Percentiles rank a stretch among this genome's conserved stretches.
phyloP scores from a whole-genome alignment of 35 echinoderm and acorn worm genomes.

The Amphiura filiformis region DNA sequence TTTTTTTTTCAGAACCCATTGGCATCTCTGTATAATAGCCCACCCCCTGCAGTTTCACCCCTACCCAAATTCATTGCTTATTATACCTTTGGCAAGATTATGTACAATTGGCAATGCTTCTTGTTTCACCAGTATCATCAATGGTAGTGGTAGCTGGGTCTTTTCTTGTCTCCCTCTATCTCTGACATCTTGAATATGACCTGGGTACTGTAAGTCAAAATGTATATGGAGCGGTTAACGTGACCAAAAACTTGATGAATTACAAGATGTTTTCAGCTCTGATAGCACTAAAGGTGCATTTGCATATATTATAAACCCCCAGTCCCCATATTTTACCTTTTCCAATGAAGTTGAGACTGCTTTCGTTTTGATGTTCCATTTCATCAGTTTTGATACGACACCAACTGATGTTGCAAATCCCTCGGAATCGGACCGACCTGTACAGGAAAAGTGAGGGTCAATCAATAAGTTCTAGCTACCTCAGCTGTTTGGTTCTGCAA shows the following conservation, averaged over 20 bases:
- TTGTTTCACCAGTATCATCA: slow-evolving; percentile 28
- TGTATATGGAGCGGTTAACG: background rate
- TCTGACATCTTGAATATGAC: slow-evolving; percentile 58
- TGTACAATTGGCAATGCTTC: slow-evolving; percentile 78
- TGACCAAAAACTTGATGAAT: background rate
- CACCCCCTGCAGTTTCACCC: too few species aligned
- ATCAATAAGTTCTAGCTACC: too few species aligned
- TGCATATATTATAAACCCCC: background rate
- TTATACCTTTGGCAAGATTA: slow-evolving; percentile 68
- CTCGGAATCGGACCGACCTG: background rate
- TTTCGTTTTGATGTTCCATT: slow-evolving; percentile 23
- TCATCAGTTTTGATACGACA: slow-evolving; percentile 24
- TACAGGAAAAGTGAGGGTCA: too few species aligned
- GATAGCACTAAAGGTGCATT: background rate
- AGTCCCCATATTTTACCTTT: slow-evolving; percentile 10
- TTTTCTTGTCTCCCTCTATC: slow-evolving; percentile 46
- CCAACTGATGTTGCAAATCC: background rate
- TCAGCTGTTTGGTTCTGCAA: too few species aligned
- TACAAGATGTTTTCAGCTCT: background rate
- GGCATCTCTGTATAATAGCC: too few species aligned
- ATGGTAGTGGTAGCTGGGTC: slow-evolving; percentile 51
- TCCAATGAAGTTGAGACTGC: background rate
- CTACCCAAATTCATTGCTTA: too few species aligned
- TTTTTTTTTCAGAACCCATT: too few species aligned
- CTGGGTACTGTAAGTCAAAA: slow-evolving; percentile 56